phyloP scores from a whole-genome alignment of 2,113 vertebrate species.

The Octodon degus region DNA sequence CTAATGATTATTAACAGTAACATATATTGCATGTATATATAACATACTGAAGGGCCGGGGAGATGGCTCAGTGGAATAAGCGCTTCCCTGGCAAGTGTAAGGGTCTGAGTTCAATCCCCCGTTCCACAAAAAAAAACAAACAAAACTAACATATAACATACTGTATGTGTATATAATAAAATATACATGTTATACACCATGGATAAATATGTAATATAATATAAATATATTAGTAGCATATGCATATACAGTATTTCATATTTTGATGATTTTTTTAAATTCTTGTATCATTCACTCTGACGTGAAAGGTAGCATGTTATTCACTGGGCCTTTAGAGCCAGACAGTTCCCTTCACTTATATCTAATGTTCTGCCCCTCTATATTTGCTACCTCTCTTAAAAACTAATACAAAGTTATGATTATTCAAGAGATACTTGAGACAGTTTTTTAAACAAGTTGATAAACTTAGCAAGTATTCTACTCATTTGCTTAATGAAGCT shows the following conservation, averaged over 20 bases:
- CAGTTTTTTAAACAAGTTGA: background rate
- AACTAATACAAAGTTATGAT: background rate
- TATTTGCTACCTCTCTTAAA: background rate
- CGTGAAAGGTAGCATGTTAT: background rate
- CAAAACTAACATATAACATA: too few relatives aligned
- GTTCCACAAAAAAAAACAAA: too few relatives aligned
- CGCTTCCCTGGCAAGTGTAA: too few relatives aligned
- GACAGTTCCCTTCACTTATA: background rate
- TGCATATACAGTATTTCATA: background rate
- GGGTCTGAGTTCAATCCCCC: too few relatives aligned
- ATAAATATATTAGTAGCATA: background rate
- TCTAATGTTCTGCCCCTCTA: background rate
- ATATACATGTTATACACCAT: background rate
- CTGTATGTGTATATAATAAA: background rate
- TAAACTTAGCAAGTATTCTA: background rate
- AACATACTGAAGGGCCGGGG: too few relatives aligned
- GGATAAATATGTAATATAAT: background rate
- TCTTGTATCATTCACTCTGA: background rate
- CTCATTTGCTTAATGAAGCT: background rate
- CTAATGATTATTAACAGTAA: background rate
- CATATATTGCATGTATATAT: background rate
- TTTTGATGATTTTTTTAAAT: background rate
- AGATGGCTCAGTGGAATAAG: too few relatives aligned
- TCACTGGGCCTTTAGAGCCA: background rate
- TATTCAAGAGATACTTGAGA: background rate